phyloP scores from a whole-genome alignment of 2,797 vertebrate genomes.

The Anisognathus igniventris region DNA sequence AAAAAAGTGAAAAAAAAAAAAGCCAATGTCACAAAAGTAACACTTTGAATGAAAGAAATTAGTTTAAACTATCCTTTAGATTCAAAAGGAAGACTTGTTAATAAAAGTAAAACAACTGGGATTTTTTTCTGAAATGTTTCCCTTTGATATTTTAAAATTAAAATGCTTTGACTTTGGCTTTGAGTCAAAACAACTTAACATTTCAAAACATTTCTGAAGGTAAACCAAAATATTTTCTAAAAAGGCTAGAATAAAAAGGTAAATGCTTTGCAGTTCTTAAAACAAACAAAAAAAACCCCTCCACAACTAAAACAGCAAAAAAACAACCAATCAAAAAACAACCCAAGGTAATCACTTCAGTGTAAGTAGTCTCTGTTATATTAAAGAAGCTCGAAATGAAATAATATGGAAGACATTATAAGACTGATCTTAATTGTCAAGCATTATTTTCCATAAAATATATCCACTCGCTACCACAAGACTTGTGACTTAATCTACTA shows the following conservation, averaged over 20 bases:
- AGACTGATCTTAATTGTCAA: background rate
- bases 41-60: background rate
- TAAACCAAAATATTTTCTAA: background rate
- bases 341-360: background rate
- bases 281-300: background rate
- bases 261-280: background rate
- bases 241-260: background rate
- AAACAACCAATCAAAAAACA: background rate
- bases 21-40: background rate
- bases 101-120: background rate
- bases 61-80: background rate
- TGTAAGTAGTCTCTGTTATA: background rate
- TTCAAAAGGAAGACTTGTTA: background rate
- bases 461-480: background rate
- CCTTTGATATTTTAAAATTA: background rate
- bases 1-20: background rate
- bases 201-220: background rate
- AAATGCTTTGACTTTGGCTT: background rate
- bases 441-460: background rate
- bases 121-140: background rate
- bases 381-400: background rate
- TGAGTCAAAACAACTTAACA: background rate
- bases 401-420: background rate
- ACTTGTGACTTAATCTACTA: background rate
- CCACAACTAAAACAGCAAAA: background rate